Evolutionary conservation across 2,113 vertebrate species (phyloP).

Genomic region (Hucho hucho): DNA sequence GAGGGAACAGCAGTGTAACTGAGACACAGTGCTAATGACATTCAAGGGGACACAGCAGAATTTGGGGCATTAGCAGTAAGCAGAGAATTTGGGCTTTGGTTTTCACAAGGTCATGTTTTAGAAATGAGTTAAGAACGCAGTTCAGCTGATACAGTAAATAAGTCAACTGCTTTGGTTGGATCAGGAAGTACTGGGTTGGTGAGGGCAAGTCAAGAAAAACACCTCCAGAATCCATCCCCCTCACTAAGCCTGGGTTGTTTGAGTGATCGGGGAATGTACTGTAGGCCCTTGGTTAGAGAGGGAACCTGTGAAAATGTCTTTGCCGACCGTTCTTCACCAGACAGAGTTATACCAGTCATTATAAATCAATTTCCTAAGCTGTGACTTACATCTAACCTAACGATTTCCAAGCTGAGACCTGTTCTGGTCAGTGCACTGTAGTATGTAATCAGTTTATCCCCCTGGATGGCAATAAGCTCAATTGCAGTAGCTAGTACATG

Average conservation of each 20-base stretch:
- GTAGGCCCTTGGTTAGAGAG: background rate
- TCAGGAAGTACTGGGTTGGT: slow-evolving; percentile 27
- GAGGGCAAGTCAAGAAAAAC: slow-evolving; percentile 37
- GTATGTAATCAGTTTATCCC: too few species aligned
- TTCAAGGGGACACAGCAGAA: slow-evolving; percentile 34
- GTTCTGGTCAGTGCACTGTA: too few species aligned
- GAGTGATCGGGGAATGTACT: background rate
- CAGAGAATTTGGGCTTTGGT: slow-evolving; percentile 37
- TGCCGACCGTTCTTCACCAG: too few species aligned
- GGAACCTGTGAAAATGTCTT: background rate
- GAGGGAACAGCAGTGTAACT: slow-evolving; percentile 46
- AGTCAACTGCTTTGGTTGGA: slow-evolving; percentile 54
- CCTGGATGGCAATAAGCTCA: too few species aligned
- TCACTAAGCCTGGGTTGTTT: background rate
- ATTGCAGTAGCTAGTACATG: too few species aligned
- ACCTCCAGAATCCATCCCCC: background rate
- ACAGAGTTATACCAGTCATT: too few species aligned
- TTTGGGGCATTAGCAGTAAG: slow-evolving; percentile 21
- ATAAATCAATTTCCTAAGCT: too few species aligned
- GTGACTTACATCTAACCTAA: too few species aligned
- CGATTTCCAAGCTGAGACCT: too few species aligned
- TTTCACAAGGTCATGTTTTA: slow-evolving; percentile 43
- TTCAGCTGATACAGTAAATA: slow-evolving; percentile 53
- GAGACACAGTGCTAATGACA: slow-evolving; percentile 39
- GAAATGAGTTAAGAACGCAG: slow-evolving; percentile 48